phyloP scores from a whole-genome alignment of 2,888 invertebrate species.

The Elmis aenea region DNA sequence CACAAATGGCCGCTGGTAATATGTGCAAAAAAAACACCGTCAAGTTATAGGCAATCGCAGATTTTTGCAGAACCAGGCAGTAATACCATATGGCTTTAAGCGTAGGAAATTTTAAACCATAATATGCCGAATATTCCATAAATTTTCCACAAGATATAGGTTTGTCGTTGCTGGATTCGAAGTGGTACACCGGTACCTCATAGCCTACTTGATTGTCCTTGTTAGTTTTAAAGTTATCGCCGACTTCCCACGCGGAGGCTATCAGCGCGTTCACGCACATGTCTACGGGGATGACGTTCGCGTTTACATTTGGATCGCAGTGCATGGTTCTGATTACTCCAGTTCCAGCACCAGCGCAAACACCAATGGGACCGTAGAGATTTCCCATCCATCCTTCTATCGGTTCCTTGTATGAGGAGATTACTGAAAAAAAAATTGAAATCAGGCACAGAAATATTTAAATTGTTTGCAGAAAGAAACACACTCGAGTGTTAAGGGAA shows the following conservation, averaged over 20 bases:
- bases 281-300: constrained; percentile 75
- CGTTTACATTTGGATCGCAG: constrained; percentile 61
- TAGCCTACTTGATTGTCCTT: constrained; percentile 20
- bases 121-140: constrained; percentile 54
- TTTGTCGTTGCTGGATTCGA: constrained; percentile 77
- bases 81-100: constrained; percentile 66
- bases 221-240: constrained; percentile 18
- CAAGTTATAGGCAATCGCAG: constrained; percentile 55
- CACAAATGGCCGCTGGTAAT: constrained; percentile 60
- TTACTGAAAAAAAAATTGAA: constrained; percentile 44
- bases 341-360: constrained; percentile 67
- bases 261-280: constrained; percentile 79
- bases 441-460: too few relatives aligned
- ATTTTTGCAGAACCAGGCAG: constrained; percentile 58
- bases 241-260: constrained; percentile 69
- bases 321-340: constrained; percentile 73
- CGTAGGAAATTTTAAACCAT: constrained; percentile 56
- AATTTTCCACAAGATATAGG: constrained; percentile 75
- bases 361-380: constrained; percentile 81
- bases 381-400: constrained; percentile 86
- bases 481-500: too few relatives aligned
- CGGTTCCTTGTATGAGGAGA: constrained; percentile 68
- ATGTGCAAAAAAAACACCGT: constrained; percentile 62
- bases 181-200: constrained; percentile 75
- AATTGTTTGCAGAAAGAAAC: too few relatives aligned